A percentile compares a stretch with the other conserved stretches of the same genome.
These are phyloP conservation scores for Oreochromis mossambicus DNA, from an alignment of 2,797 vertebrate genomes.

Conservation along the genomic window DNA sequence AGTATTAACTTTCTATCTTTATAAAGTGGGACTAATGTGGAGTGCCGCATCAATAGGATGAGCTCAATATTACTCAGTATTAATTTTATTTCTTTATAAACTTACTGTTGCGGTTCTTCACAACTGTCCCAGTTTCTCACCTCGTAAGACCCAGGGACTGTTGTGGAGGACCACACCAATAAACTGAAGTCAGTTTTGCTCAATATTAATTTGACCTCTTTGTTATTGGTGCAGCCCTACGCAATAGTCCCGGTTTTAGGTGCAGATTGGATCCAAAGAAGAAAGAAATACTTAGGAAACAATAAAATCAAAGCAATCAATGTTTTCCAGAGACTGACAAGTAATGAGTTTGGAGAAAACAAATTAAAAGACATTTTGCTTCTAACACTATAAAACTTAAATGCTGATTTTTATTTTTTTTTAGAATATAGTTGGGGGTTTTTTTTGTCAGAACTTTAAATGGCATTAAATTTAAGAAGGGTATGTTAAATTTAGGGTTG, in stretches of 20 bases:
- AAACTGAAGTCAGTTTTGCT: not conserved
- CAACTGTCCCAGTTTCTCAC: not conserved
- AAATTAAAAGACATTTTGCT: not conserved
- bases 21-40: not conserved
- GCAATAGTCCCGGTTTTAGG: not conserved
- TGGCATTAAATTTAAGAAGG: not conserved
- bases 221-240: not conserved
- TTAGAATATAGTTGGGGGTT: fast-evolving
- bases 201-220: not conserved
- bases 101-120: not conserved
- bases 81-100: not conserved
- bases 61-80: not conserved
- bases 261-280: not conserved
- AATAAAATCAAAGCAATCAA: not conserved
- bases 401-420: not conserved
- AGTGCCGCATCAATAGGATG: not conserved
- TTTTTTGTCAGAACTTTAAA: not conserved
- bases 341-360: not conserved
- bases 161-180: not conserved
- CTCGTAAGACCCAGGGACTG: not conserved
- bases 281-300: not conserved
- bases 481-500: not conserved
- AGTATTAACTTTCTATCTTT: not conserved
- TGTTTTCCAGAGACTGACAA: not conserved
- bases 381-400: not conserved